Conservation (phyloP, 2,888 invertebrate genomes). For the Furcula furcula region DNA sequence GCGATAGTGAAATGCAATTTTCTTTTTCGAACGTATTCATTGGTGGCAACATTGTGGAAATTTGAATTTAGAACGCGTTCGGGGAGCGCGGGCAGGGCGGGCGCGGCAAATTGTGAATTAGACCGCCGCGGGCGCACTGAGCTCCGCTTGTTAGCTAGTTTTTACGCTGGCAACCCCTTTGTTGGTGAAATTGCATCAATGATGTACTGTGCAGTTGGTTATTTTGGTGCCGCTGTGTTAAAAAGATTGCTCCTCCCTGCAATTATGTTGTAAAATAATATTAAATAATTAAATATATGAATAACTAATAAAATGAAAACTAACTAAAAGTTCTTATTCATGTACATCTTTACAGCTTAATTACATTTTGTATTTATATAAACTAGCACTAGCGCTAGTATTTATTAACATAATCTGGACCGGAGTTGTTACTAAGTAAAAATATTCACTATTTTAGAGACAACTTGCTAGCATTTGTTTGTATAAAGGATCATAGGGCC, state of each 20-base stretch:
- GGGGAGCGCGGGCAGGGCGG: slow-evolving; percentile 50
- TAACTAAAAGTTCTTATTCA: no score
- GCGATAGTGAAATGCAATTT: slow-evolving; percentile 29
- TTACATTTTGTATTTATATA: no score
- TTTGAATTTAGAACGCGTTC: slow-evolving; percentile 72
- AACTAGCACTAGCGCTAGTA: no score
- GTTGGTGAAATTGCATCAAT: slow-evolving; percentile 67
- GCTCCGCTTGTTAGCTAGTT: slow-evolving; percentile 74
- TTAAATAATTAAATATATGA: no score
- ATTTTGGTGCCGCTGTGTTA: slow-evolving; percentile 42
- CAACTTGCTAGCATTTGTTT: not conserved
- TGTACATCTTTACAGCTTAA: no score
- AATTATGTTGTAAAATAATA: slow-evolving; percentile 27
- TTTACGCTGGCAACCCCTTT: slow-evolving; percentile 72
- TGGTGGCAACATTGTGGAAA: slow-evolving; percentile 57
- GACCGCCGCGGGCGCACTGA: slow-evolving; percentile 63
- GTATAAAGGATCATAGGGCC: slow-evolving; percentile 2
- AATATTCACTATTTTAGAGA: no score
- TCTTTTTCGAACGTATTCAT: slow-evolving; percentile 62
- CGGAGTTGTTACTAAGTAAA: no score
- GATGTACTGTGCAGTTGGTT: slow-evolving; percentile 41
- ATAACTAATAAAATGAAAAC: no score
- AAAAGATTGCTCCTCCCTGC: slow-evolving; percentile 36
- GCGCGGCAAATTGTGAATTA: slow-evolving; percentile 71
- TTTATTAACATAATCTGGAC: no score